Conservation (phyloP, 2,113 vertebrate species). For the Lagenorhynchus albirostris region DNA sequence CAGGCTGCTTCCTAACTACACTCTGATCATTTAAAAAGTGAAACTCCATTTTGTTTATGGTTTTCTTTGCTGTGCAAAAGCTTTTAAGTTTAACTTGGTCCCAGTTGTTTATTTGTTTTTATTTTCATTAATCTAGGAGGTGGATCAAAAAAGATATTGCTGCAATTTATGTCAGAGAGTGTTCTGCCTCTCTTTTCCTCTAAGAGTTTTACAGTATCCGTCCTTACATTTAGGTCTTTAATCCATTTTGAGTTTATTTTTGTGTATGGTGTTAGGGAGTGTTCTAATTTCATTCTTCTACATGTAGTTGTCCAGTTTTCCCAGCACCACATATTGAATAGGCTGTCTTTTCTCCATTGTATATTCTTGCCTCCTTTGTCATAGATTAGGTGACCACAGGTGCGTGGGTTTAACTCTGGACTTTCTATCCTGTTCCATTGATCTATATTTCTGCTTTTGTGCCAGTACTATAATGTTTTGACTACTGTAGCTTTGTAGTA, state of each 20-base stretch:
- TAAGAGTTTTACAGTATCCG: background rate
- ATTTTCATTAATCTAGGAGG: background rate
- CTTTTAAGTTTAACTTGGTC: background rate
- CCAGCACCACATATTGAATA: no score
- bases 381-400: no score
- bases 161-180: background rate
- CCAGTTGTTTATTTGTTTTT: background rate
- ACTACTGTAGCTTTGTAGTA: no score
- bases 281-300: no score
- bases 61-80: background rate
- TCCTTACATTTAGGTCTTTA: background rate
- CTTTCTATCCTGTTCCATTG: no score
- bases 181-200: background rate
- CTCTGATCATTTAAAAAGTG: background rate
- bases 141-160: background rate
- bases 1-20: background rate
- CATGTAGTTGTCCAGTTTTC: no score
- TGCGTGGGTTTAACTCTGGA: no score
- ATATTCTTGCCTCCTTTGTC: no score
- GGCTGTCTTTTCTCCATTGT: no score
- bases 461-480: no score
- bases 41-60: background rate
- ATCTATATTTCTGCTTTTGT: no score
- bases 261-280: no score
- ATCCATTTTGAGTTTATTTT: background rate